phyloP scores from a whole-genome alignment of 1,140 invertebrate species.

The Portunus trituberculatus region DNA sequence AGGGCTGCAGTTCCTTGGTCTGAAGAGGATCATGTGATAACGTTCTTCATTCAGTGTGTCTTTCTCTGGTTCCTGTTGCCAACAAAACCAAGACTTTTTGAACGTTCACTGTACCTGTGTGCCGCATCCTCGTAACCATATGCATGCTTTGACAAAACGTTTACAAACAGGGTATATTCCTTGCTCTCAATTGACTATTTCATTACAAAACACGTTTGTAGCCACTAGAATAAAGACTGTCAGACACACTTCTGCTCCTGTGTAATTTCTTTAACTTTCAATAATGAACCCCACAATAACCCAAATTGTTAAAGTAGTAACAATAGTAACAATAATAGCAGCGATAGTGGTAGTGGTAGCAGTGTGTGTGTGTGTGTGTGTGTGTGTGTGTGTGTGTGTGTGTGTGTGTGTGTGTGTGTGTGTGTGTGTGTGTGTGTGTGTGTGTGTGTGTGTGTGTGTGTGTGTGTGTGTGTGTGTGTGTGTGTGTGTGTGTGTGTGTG shows the following conservation, averaged over 20 bases:
- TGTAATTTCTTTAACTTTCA: neutral
- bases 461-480: neutral
- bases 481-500: neutral
- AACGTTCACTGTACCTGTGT: slow-evolving; percentile 8
- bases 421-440: neutral
- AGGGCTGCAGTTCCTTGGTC: neutral
- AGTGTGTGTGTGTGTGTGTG: neutral
- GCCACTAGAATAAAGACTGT: neutral
- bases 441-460: neutral
- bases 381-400: slow-evolving; percentile 17
- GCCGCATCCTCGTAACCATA: neutral
- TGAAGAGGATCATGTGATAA: neutral
- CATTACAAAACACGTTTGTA: slow-evolving; percentile 13
- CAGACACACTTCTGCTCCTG: neutral
- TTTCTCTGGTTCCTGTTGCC: neutral
- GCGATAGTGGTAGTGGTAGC: too few species aligned
- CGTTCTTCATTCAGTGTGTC: slow-evolving; percentile 12
- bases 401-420: neutral
- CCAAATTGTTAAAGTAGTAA: too few species aligned
- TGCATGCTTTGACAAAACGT: neutral
- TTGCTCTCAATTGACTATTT: neutral
- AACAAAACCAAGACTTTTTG: neutral
- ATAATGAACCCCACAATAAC: neutral
- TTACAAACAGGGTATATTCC: slow-evolving; percentile 22
- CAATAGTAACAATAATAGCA: too few species aligned